These are phyloP conservation scores for Tachystola acroxantha DNA, from an alignment of 2,888 invertebrate genomes.

Conservation along the genomic window DNA sequence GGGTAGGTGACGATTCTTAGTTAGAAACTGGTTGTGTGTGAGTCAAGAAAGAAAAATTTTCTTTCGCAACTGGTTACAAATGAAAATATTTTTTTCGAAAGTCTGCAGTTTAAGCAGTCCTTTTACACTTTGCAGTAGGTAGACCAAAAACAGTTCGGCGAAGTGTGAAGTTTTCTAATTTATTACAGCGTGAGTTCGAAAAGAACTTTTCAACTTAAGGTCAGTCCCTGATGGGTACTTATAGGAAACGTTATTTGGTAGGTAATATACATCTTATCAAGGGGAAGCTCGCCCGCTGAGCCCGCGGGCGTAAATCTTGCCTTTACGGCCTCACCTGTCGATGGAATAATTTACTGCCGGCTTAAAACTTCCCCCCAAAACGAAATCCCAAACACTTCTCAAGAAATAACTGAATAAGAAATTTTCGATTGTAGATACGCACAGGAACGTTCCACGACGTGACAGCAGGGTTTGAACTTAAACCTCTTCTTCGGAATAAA, in stretches of 20 bases:
- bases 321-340: conserved; percentile 77
- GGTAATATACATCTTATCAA: conserved; percentile 74
- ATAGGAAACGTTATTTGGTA: conserved; percentile 55
- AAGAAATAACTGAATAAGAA: conserved; percentile 75
- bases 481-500: conserved; percentile 54
- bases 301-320: conserved; percentile 73
- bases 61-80: no score
- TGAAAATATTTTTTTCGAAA: no score
- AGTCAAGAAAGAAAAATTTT: no score
- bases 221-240: conserved; percentile 63
- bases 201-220: conserved; percentile 27
- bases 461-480: conserved; percentile 52
- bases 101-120: no score
- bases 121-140: no score
- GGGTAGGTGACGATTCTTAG: no score
- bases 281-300: conserved; percentile 57
- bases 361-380: conserved; percentile 71
- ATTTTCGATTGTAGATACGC: conserved; percentile 52
- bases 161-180: conserved; percentile 53
- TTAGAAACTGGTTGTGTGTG: no score
- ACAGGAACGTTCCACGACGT: conserved; percentile 33
- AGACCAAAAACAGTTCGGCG: no score
- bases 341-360: conserved; percentile 75
- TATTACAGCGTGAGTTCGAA: conserved; percentile 46
- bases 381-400: conserved; percentile 74